Conservation (phyloP, 35 echinoderm and acorn worm species). For the Apostichopus californicus region DNA sequence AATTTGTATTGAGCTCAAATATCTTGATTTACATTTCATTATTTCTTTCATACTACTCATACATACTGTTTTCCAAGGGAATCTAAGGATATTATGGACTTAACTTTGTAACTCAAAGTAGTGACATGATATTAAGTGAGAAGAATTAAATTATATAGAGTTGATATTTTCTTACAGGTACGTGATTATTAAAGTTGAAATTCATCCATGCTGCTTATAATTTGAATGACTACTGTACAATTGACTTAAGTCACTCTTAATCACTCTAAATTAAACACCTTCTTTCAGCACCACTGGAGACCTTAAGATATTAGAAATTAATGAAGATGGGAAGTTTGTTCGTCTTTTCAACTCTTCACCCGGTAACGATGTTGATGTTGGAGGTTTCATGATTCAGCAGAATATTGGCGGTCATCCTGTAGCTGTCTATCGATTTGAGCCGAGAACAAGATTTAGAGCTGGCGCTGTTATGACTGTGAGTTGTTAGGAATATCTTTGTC, state of each 20-base stretch:
- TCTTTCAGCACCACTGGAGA: slow-evolving; percentile 78
- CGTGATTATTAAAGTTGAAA: background rate
- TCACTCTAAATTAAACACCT: too few relatives aligned
- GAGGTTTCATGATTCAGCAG: slow-evolving; percentile 96
- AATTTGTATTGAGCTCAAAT: background rate
- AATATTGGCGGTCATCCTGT: slow-evolving; percentile 98
- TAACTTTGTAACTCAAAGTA: too few relatives aligned
- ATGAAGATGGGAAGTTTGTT: slow-evolving; percentile 89
- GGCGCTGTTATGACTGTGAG: slow-evolving; percentile 87
- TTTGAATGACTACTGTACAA: background rate
- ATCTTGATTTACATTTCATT: background rate
- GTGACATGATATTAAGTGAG: too few relatives aligned
- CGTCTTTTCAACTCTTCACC: slow-evolving; percentile 91
- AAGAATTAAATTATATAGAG: too few relatives aligned
- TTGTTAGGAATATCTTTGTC: background rate
- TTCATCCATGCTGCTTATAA: background rate
- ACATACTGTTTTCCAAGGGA: too few relatives aligned
- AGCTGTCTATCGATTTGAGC: slow-evolving; percentile 92
- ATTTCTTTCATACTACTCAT: too few relatives aligned
- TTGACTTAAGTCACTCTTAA: too few relatives aligned
- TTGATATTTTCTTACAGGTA: too few relatives aligned
- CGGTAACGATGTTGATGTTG: slow-evolving; percentile 74
- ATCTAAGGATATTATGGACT: too few relatives aligned
- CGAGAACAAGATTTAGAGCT: slow-evolving; percentile 79
- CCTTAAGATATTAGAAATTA: slow-evolving; percentile 90